Conservation (phyloP, 1,140 invertebrate genomes). For the Ylistrum balloti region DNA sequence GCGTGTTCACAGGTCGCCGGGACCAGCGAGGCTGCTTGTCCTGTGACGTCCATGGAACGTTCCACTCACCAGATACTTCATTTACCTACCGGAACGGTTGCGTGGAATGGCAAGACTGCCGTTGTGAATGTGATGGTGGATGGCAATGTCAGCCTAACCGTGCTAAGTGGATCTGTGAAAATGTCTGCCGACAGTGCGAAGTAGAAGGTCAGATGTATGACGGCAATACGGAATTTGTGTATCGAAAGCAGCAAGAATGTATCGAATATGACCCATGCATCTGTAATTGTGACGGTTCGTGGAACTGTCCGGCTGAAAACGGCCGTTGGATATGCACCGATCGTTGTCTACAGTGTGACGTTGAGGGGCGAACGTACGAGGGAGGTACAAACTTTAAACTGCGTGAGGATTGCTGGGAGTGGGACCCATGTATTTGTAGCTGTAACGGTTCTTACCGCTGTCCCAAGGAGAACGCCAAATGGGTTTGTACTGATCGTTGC, state of each 20-base stretch:
- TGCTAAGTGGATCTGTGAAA: conserved; percentile 66
- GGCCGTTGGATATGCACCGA: conserved; percentile 60
- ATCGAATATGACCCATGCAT: conserved; percentile 63
- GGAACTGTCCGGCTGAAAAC: conserved; percentile 63
- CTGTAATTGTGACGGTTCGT: conserved; percentile 69
- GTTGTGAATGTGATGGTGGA: conserved; percentile 68
- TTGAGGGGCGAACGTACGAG: conserved; percentile 42
- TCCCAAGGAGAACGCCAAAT: conserved; percentile 68
- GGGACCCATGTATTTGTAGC: conserved; percentile 70
- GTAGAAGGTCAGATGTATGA: conserved; percentile 61
- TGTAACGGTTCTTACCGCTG: conserved; percentile 75
- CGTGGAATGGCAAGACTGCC: conserved; percentile 67
- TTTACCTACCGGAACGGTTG: conserved; percentile 71
- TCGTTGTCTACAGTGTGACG: conserved; percentile 46
- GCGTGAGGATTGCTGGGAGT: conserved; percentile 59
- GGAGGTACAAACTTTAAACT: conserved; percentile 49
- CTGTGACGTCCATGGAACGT: conserved; percentile 64
- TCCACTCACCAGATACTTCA: conserved; percentile 53
- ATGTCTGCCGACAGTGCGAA: conserved; percentile 62
- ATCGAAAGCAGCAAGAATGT: conserved; percentile 55
- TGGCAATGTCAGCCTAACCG: conserved; percentile 67
- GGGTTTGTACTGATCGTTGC: conserved; percentile 54
- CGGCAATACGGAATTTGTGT: conserved; percentile 65
- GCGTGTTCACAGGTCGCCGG: neutral
- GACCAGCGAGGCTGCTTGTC: conserved; percentile 52